phyloP scores from a whole-genome alignment of 2,797 vertebrate genomes.

The Limnodromus scolopaceus region DNA sequence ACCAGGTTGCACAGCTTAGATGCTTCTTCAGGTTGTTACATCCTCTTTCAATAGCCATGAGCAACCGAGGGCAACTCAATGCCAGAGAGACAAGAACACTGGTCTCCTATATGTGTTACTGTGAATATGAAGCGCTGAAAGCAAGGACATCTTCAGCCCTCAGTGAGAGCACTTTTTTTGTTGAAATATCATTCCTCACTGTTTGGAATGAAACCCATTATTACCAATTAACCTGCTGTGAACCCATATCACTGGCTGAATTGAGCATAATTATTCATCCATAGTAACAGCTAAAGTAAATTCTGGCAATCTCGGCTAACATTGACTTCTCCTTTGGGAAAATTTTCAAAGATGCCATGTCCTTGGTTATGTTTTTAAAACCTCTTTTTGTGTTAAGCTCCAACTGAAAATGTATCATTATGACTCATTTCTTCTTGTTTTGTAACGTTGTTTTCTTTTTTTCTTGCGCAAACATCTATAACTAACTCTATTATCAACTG shows the following conservation, averaged over 20 bases:
- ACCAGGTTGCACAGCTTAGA: neutral
- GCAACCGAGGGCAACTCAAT: neutral
- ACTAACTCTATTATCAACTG: conserved; percentile 12
- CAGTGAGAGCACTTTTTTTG: conserved; percentile 28
- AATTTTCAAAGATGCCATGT: conserved; percentile 72
- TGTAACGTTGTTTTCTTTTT: neutral
- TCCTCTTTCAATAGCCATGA: neutral
- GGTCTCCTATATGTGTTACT: neutral
- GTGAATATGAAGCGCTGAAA: neutral
- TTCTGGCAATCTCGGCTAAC: conserved; percentile 73
- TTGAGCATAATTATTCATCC: conserved; percentile 84
- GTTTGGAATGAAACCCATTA: conserved; percentile 81
- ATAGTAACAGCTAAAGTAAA: conserved; percentile 86
- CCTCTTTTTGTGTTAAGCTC: conserved; percentile 15
- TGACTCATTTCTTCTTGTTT: conserved; percentile 53
- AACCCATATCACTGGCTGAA: conserved; percentile 81
- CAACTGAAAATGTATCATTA: conserved; percentile 39
- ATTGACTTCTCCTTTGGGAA: conserved; percentile 74
- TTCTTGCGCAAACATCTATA: conserved; percentile 19
- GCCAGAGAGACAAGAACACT: neutral
- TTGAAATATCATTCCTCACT: conserved; percentile 77
- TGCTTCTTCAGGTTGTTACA: neutral
- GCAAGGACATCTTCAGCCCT: conserved; percentile 48
- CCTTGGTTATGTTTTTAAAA: conserved; percentile 74
- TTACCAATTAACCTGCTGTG: conserved; percentile 87